Conservation (phyloP, 2,888 invertebrate genomes). For the Zygaena filipendulae region DNA sequence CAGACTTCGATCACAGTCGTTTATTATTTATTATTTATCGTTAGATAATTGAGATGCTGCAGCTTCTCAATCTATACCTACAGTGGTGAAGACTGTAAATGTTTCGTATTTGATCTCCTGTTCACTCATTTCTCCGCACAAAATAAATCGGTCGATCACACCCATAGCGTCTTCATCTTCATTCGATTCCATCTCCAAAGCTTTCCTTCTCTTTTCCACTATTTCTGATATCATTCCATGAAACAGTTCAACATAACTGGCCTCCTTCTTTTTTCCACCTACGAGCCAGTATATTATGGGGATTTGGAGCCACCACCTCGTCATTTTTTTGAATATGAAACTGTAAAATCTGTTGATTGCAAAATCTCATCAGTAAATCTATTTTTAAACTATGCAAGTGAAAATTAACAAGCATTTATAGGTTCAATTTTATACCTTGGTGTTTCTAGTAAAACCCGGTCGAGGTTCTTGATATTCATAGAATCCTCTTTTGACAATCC, state of each 20-base stretch:
- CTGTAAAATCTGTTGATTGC: conserved; percentile 29
- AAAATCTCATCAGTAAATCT: not conserved
- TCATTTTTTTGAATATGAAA: conserved; percentile 36
- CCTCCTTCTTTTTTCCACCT: conserved; percentile 25
- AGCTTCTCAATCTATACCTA: no score
- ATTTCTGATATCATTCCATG: conserved; percentile 31
- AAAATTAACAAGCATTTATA: no score
- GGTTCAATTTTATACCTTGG: no score
- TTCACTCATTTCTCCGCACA: conserved; percentile 31
- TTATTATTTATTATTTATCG: no score
- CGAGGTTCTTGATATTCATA: conserved; percentile 23
- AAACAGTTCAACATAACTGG: conserved; percentile 20
- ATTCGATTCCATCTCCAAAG: conserved; percentile 14
- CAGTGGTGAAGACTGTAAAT: conserved; percentile 43
- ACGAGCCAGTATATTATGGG: conserved; percentile 34
- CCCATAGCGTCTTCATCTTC: conserved; percentile 27
- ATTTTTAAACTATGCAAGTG: not conserved
- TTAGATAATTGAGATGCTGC: no score
- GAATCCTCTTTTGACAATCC: conserved; percentile 43
- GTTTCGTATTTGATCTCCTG: conserved; percentile 33
- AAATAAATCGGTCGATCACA: conserved; percentile 37
- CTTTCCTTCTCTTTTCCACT: conserved; percentile 25
- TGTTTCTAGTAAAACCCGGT: conserved; percentile 31
- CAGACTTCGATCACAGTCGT: no score
- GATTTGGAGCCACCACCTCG: conserved; percentile 45